Evolutionary conservation across 1,140 invertebrate genomes (phyloP).

Genomic region (Patella vulgata): DNA sequence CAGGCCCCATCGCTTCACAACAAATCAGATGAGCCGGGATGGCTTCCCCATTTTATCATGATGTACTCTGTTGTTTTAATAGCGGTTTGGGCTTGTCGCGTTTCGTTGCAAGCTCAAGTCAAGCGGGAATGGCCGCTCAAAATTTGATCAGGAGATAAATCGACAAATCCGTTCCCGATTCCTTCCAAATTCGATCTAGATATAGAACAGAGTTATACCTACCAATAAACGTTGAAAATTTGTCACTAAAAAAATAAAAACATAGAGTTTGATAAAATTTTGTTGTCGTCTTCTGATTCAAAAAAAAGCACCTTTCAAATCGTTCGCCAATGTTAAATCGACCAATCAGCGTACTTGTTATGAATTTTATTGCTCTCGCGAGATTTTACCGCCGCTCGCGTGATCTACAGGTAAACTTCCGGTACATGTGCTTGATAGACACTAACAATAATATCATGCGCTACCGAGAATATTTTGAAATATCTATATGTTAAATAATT

Average conservation of each 20-base stretch:
- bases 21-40: no score
- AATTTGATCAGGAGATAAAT: background rate
- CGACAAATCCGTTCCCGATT: background rate
- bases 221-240: no score
- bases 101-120: background rate
- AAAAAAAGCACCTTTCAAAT: slow-evolving; percentile 3
- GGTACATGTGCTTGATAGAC: background rate
- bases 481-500: no score
- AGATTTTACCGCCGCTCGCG: background rate
- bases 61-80: background rate
- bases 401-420: background rate
- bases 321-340: slow-evolving; percentile 1
- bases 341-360: slow-evolving; percentile 9
- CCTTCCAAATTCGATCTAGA: no score
- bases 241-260: no score
- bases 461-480: background rate
- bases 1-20: no score
- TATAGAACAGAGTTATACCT: no score
- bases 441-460: background rate
- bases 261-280: background rate
- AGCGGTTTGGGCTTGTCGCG: background rate
- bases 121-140: background rate
- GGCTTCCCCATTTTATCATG: no score
- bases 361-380: slow-evolving; percentile 12
- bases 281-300: background rate